phyloP scores from a whole-genome alignment of 2,797 vertebrate species.

The Hephaestus fuliginosus region DNA sequence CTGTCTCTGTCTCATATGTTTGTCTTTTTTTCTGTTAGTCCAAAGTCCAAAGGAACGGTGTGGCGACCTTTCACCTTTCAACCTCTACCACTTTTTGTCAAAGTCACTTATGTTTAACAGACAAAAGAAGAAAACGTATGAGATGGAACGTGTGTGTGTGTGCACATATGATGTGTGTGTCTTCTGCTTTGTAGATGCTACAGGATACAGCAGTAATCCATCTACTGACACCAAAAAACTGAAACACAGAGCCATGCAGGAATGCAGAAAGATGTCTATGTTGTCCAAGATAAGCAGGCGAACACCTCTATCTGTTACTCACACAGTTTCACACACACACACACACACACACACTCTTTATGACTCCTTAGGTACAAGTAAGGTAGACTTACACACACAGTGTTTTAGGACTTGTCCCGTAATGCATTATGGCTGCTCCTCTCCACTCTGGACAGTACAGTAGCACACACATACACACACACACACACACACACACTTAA shows the following conservation, averaged over 20 bases:
- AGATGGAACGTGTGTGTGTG: conserved; percentile 38
- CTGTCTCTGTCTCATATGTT: background rate
- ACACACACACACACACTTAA: conserved; percentile 24
- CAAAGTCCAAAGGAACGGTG: conserved; percentile 21
- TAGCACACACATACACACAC: conserved; percentile 30
- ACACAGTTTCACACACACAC: background rate
- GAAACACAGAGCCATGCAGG: conserved; percentile 47
- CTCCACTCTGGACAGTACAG: conserved; percentile 45
- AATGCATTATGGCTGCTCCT: conserved; percentile 43
- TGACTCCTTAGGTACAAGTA: conserved; percentile 34
- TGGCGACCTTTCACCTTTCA: conserved; percentile 57
- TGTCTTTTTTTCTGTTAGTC: background rate
- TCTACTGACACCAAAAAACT: conserved; percentile 46
- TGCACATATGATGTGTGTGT: background rate
- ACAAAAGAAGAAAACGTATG: conserved; percentile 45
- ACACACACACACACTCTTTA: conserved; percentile 11
- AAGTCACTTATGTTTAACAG: conserved; percentile 55
- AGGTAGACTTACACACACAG: conserved; percentile 55
- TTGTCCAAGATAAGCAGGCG: conserved; percentile 39
- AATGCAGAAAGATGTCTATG: conserved; percentile 50
- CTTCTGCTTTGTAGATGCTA: conserved; percentile 39
- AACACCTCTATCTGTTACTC: conserved; percentile 44
- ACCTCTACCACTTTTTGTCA: conserved; percentile 46
- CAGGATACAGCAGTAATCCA: conserved; percentile 44
- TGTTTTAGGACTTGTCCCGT: conserved; percentile 44